Base-by-base conservation (phyloP, 2,797 vertebrate genomes). In the Numenius phaeopus region DNA sequence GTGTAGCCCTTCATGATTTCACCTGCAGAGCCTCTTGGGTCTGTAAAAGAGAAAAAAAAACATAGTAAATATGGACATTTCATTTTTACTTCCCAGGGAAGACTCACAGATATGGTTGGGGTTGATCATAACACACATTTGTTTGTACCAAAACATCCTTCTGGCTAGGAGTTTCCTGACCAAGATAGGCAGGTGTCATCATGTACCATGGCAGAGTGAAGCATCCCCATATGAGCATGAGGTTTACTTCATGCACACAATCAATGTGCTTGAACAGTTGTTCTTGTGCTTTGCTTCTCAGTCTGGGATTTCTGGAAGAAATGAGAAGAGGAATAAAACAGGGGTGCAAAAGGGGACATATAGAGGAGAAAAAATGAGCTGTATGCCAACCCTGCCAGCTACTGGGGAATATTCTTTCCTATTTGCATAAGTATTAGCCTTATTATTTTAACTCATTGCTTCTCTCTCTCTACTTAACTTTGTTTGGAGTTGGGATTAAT, bases 361-460 rank as follows among this genome's bases (percentile, higher is more conserved):
- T 0, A 1, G 39, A 95, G 50, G 26, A 90, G 52, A 66, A 87
- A 89, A 92, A 81, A 66, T 32, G 47, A 64, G 27, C 61, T 46
- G 22, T 44, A 34, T 55, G 24, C 24, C 66, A 81, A 73, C 39
- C 47, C 81, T 61, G 15, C 10, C 39, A 61, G 9, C 57, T 69
- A 65, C 49, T 0, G 1, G 39, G 50, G 78, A 85, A 77, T 87
- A 52, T 61, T 80, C 47, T 73, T 92, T n/a, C 19, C 11, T 89
- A 75, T 87, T 77, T 94, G n/a, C 71, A 37, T 80, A 77, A 80
- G 22, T 32, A 58, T 87, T 87, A 32, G 23, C 84, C 96, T 90
- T 84, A 80, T 90, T 90, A 77, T 90, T 76, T 83, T 93, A 90
- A 85, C 46, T 87, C 44, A 8, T 78, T 58, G 9, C 67, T 93